Evolutionary conservation across 2,113 vertebrate genomes (phyloP).

Genomic region (Pelecanus crispus): DNA sequence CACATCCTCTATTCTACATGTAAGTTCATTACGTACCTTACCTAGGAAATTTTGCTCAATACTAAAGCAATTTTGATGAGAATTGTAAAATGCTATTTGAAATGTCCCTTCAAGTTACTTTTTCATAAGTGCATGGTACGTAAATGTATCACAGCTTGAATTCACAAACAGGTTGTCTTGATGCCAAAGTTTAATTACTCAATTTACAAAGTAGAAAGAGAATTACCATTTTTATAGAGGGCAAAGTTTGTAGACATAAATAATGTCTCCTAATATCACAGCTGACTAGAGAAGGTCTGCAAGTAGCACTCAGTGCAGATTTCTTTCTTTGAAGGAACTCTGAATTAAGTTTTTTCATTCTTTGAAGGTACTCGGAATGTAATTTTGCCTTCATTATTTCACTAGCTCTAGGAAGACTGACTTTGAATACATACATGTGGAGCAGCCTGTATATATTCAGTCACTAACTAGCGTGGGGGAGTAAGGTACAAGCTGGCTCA

Average conservation of each 20-base stretch:
- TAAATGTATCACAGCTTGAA: background rate
- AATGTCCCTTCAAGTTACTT: background rate
- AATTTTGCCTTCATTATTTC: background rate
- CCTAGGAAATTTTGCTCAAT: background rate
- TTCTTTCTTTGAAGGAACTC: background rate
- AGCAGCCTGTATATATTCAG: background rate
- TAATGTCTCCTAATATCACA: background rate
- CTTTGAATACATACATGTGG: background rate
- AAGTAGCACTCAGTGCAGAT: background rate
- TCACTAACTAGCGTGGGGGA: background rate
- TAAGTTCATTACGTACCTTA: background rate
- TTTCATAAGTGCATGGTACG: background rate
- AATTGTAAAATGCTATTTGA: background rate
- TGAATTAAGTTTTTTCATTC: background rate
- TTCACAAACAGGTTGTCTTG: background rate
- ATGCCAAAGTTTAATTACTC: background rate
- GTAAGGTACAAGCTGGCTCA: background rate
- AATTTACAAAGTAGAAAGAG: background rate
- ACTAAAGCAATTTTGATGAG: background rate
- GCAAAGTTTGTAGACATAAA: background rate
- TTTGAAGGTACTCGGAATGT: background rate
- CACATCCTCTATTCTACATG: background rate
- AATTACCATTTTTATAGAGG: background rate
- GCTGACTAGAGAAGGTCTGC: background rate
- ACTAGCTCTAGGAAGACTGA: background rate